Evolutionary conservation across 2,888 invertebrate genomes (phyloP).

Genomic region (Trileptium ribeirensis): DNA sequence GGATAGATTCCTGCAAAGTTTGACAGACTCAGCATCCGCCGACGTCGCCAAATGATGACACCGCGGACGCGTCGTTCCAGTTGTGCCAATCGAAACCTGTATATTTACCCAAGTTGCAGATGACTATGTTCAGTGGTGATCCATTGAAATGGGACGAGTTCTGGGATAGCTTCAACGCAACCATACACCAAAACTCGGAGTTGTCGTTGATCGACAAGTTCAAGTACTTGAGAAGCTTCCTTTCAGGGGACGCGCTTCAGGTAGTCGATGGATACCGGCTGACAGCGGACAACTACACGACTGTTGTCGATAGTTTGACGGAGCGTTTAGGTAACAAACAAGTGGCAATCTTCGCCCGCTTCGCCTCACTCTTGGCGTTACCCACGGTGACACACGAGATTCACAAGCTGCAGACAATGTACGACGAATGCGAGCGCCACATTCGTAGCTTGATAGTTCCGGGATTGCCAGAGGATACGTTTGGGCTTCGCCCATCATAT

Average conservation of each 20-base stretch:
- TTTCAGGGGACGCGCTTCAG: neutral
- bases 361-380: neutral
- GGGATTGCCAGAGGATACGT: neutral
- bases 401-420: neutral
- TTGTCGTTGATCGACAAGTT: neutral
- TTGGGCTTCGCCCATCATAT: neutral
- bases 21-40: too few species aligned
- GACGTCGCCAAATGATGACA: too few species aligned
- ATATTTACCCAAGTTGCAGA: neutral
- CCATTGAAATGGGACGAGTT: neutral
- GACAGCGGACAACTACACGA: neutral
- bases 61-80: too few species aligned
- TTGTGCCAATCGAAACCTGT: neutral
- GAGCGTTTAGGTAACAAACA: neutral
- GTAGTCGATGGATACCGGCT: neutral
- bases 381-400: neutral
- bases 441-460: neutral
- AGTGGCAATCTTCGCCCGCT: neutral
- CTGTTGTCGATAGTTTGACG: neutral
- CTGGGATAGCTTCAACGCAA: neutral
- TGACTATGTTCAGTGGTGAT: neutral
- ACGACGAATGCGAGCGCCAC: neutral
- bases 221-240: neutral
- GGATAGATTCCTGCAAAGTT: too few species aligned
- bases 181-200: neutral